Base-by-base conservation (phyloP, 1,140 invertebrate species). In the Paralvinella palmiformis region DNA sequence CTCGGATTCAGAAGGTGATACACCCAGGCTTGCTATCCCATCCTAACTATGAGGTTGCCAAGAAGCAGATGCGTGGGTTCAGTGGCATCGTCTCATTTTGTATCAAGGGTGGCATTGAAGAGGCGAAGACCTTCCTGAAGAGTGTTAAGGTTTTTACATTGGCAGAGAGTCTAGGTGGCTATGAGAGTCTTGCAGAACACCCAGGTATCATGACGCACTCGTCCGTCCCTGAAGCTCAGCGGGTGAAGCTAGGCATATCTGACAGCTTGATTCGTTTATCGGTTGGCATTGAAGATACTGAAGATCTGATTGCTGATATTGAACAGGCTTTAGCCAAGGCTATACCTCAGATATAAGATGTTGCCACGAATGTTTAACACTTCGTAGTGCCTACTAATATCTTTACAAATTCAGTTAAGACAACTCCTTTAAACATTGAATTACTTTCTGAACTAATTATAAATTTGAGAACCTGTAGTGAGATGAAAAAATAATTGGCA, bases 121-220 rank as follows among this genome's bases (percentile, higher is more conserved):
- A 94, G 72, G 87, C 91, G 0, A 80, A 80, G 53, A 88, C 84
- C 59, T 96, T 99, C 73, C 67, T 80, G 6, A 72, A 76, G 65
- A 70, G 59, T 37, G 52, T 79, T 52, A 68, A 81, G 77, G 61
- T 83, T 29, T 83, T 98, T 74, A 88, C 86, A 1, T 78, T 97
- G n/a, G 95, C 95, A 13, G 94, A 96, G 80, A 96, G 92, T 81
- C 84, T 98, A 35, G 96, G 96, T 56, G 94, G 94, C 58, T 96
- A 90, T 76, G 95, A 98, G 78, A 96, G 92, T 79, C 85, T 98
- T 37, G 83, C 83, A 64, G 86, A 87, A 74, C 73, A 78, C 29
- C 83, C 83, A 20, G 73, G 74, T 17, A 65, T 82, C 13, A 82
- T 83, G 79, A 82, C 81, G 2, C 83, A 84, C 76, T 81, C 82